Percentiles rank a stretch among this genome's conserved stretches.
These are phyloP conservation scores for Oxytorus armatus DNA, from an alignment of 2,888 invertebrate genomes.

Conservation along the genomic window DNA sequence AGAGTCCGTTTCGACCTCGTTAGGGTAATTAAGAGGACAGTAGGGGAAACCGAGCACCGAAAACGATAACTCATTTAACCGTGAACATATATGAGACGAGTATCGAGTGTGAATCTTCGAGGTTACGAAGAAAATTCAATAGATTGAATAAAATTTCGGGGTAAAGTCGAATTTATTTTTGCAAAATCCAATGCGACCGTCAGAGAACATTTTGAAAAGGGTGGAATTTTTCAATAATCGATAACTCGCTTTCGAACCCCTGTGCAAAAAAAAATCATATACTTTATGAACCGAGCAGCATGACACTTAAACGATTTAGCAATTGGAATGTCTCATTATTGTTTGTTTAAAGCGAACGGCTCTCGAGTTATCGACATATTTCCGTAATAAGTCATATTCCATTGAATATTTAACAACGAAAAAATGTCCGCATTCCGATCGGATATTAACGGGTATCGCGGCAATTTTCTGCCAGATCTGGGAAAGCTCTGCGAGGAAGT, in stretches of 20 bases:
- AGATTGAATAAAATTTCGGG: not conserved
- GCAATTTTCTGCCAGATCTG: slow-evolving; percentile 49
- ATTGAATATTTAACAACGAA: not conserved
- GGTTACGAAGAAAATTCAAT: not conserved
- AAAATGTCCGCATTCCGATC: slow-evolving; percentile 19
- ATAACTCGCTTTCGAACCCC: no score
- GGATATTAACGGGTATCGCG: slow-evolving; percentile 20
- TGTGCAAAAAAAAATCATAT: no score
- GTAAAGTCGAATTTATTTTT: not conserved
- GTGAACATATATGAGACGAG: not conserved
- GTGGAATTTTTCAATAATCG: no score
- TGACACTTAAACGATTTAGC: not conserved
- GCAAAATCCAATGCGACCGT: not conserved
- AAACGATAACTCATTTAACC: slow-evolving; percentile 77
- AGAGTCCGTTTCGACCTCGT: slow-evolving; percentile 74
- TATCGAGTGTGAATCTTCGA: not conserved
- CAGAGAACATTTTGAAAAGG: no score
- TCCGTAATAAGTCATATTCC: not conserved
- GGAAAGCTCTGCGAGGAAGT: slow-evolving; percentile 30
- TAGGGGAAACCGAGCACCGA: slow-evolving; percentile 55
- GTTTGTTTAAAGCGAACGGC: not conserved
- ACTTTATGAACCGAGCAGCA: not conserved
- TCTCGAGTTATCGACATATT: slow-evolving; percentile 1
- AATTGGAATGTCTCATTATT: not conserved
- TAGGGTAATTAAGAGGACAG: slow-evolving; percentile 78